These are phyloP conservation scores for Drosophila borborema DNA, from an alignment of 2,888 invertebrate species.

Conservation along the genomic window DNA sequence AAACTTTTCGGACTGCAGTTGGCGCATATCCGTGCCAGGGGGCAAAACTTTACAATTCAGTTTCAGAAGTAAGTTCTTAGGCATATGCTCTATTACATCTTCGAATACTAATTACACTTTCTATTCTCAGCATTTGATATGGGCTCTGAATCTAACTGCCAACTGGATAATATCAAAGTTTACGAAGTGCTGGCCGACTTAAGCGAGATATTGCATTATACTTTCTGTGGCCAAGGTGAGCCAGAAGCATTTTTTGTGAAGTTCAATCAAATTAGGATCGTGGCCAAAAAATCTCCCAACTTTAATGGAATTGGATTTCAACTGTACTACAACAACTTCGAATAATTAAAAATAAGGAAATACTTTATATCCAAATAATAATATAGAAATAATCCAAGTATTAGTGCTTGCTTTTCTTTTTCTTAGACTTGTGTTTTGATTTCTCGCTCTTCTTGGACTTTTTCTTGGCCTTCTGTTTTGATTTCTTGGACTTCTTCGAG, in stretches of 20 bases:
- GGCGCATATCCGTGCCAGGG: conserved; percentile 87
- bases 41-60: conserved; percentile 52
- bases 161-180: conserved; percentile 88
- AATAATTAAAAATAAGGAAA: not conserved
- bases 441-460: conserved; percentile 65
- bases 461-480: conserved; percentile 65
- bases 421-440: conserved; percentile 57
- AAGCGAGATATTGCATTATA: conserved; percentile 78
- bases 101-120: fast-evolving
- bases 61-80: conserved; percentile 68
- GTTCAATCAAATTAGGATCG: conserved; percentile 84
- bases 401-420: conserved; percentile 71
- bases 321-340: conserved; percentile 22
- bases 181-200: conserved; percentile 85
- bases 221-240: conserved; percentile 83
- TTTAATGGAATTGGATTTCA: conserved; percentile 91
- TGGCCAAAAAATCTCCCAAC: conserved; percentile 88
- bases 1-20: conserved; percentile 87
- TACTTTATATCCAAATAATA: not conserved
- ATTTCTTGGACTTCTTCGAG: conserved; percentile 58
- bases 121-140: conserved; percentile 86
- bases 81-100: not conserved
- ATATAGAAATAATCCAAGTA: not conserved
- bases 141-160: conserved; percentile 87
- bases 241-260: conserved; percentile 84